These are phyloP conservation scores for Muscina levida DNA, from an alignment of 2,888 invertebrate genomes.

Conservation along the genomic window DNA sequence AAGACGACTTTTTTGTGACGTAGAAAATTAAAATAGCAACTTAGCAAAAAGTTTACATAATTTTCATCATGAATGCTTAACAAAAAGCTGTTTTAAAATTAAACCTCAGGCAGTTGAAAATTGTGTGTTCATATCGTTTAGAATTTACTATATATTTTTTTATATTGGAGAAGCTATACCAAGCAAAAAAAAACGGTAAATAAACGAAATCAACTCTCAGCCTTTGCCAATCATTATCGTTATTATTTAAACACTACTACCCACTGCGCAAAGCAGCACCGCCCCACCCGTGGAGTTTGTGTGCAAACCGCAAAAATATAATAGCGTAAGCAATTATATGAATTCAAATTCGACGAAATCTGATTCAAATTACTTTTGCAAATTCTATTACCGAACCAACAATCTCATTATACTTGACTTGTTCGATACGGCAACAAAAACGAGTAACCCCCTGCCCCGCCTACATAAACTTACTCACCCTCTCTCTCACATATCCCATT, in stretches of 20 bases:
- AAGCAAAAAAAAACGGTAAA: no score
- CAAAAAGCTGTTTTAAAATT: no score
- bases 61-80: background rate
- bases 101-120: no score
- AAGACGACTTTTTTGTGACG: background rate
- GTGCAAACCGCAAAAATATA: background rate
- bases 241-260: background rate
- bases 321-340: conserved; percentile 28
- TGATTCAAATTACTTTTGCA: conserved; percentile 21
- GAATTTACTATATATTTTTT: no score
- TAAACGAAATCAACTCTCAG: background rate
- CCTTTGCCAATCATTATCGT: background rate
- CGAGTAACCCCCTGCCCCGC: background rate
- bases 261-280: no score
- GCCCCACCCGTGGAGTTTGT: background rate
- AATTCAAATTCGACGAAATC: conserved; percentile 8
- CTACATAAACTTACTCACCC: background rate
- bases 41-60: background rate
- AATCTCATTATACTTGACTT: conserved; percentile 44
- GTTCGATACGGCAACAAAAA: conserved; percentile 5
- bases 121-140: no score
- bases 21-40: background rate
- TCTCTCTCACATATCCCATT: background rate
- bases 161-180: no score
- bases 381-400: conserved; percentile 28